Base-by-base conservation (phyloP, 2,797 vertebrate genomes). In the Pempheris klunzingeri region DNA sequence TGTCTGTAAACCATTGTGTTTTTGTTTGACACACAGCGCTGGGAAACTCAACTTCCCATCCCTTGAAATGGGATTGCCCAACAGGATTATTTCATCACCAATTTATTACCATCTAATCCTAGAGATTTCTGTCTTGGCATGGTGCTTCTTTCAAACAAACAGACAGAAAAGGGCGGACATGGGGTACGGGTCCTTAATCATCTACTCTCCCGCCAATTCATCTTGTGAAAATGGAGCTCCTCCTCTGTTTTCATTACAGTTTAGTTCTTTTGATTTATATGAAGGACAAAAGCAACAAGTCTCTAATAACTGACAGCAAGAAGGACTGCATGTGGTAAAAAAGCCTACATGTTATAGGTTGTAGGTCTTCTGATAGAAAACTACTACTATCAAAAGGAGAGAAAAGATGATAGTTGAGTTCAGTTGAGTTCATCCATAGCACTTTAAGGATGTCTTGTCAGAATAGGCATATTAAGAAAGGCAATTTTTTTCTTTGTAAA, bases 101-200 rank as follows among this genome's bases (percentile, higher is more conserved):
- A 84, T 91, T 92, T 91, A 92, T 94, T 90, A 82, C 79, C 78
- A 67, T 77, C 72, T 91, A 91, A 93, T 93, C 89, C 86, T n/a
- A 24, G 18, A 88, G 81, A 88, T 91, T 88, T 90, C 75, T 57
- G 77, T 66, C 72, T 74, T 87, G 88, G 83, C 83, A 44, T 73
- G 68, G 4, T 0, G 53, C 50, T 73, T 58, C 58, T 66, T 74
- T 84, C 82, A 86, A 83, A 90, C 88, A 87, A 87, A 88, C 78
- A 88, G 66, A 59, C 75, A 66, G 78, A 76, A 67, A 52, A 74
- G 77, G 81, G 78, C 26, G 63, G 84, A 85, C 71, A 30, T 24
- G 41, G 66, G 52, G 49, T 58, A 57, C 14, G 18, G 70, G 60
- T 44, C 39, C 85, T 90, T 78, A 80, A 87, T 92, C 89, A 87